Conservation (phyloP, 2,113 vertebrate species). For the Noctilio leporinus region DNA sequence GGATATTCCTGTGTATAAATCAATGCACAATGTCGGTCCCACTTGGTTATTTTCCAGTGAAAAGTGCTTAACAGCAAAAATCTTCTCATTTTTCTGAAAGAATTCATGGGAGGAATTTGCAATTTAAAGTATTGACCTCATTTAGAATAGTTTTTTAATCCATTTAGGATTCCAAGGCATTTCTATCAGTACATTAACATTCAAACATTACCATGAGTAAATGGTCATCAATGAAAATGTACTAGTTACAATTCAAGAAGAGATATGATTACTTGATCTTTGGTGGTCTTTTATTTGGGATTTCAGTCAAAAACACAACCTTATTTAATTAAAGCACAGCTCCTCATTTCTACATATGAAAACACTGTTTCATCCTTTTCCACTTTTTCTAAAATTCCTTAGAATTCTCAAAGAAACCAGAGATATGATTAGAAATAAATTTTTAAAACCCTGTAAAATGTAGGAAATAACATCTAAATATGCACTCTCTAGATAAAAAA, state of each 20-base stretch:
- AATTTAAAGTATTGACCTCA: neutral
- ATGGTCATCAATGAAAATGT: neutral
- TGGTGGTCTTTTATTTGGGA: neutral
- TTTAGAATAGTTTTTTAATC: neutral
- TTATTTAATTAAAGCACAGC: neutral
- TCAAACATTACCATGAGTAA: neutral
- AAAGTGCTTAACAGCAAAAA: neutral
- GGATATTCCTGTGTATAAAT: neutral
- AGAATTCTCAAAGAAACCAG: neutral
- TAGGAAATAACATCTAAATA: neutral
- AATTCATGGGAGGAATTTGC: neutral
- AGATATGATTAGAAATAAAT: neutral
- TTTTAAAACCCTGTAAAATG: neutral
- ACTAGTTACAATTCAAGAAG: neutral
- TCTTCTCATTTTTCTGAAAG: neutral
- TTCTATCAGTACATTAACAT: neutral
- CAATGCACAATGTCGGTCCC: neutral
- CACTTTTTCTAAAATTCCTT: neutral
- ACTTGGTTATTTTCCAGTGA: neutral
- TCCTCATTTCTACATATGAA: neutral
- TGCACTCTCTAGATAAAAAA: neutral
- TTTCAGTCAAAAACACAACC: neutral
- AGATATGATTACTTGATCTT: neutral
- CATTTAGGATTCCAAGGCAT: neutral
- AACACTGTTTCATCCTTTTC: neutral